Conservation (phyloP, 2,797 vertebrate genomes). For the Heteromormyrus szaboi region DNA sequence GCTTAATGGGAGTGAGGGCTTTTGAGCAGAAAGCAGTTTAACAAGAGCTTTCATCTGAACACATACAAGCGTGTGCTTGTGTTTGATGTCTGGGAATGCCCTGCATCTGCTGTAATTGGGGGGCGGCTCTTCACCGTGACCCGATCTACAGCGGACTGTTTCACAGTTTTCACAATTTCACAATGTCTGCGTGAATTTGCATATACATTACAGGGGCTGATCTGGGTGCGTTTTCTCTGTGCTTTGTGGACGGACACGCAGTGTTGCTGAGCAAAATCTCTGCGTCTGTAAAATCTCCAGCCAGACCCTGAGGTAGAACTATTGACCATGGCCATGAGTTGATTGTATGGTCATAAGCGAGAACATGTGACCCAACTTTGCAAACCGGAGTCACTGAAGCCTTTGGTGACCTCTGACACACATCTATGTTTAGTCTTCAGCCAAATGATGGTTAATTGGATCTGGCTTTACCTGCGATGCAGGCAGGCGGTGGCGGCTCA, state of each 20-base stretch:
- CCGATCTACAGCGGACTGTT: background rate
- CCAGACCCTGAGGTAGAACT: background rate
- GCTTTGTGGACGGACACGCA: background rate
- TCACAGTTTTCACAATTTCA: background rate
- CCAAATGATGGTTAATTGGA: background rate
- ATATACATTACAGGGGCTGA: background rate
- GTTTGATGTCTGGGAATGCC: background rate
- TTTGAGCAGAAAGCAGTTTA: background rate
- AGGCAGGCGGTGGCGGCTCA: background rate
- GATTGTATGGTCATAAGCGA: background rate
- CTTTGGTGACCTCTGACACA: background rate
- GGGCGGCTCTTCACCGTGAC: background rate
- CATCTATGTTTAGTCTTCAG: background rate
- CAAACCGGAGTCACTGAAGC: background rate
- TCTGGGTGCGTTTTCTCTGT: background rate
- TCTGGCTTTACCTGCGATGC: background rate
- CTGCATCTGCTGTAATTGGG: background rate
- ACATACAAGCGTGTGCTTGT: background rate
- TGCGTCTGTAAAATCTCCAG: background rate
- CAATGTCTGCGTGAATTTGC: background rate
- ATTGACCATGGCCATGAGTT: background rate
- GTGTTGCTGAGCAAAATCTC: background rate
- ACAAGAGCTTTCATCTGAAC: slow-evolving; percentile 9
- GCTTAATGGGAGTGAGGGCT: background rate
- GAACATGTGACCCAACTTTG: background rate